Percentiles rank a stretch among this genome's conserved stretches.
Conservation (phyloP, 1,140 invertebrate species). For the Samia ricini region DNA sequence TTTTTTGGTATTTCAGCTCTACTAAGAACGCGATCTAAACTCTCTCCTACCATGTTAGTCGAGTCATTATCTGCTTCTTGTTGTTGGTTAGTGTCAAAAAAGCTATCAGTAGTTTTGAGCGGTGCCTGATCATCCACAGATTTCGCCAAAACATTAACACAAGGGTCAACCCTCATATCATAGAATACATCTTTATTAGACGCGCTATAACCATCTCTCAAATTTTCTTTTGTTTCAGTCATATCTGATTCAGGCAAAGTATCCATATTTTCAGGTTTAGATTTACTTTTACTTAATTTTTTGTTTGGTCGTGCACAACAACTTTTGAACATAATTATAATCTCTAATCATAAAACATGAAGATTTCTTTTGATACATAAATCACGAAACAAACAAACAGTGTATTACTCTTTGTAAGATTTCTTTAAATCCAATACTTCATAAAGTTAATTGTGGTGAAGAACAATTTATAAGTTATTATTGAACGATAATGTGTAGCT, state of each 20-base stretch:
- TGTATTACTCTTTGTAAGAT: not conserved
- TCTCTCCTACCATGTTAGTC: slow-evolving; percentile 40
- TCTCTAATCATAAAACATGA: slow-evolving; percentile 28
- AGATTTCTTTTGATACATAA: slow-evolving; percentile 16
- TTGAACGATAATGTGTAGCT: slow-evolving; percentile 17
- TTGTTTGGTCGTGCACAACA: slow-evolving; percentile 74
- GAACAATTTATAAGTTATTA: slow-evolving; percentile 30
- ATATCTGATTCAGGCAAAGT: slow-evolving; percentile 25
- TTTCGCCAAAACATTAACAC: not conserved
- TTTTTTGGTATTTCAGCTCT: slow-evolving; percentile 58
- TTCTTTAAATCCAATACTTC: not conserved
- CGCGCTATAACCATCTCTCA: slow-evolving; percentile 3
- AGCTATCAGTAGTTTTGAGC: slow-evolving; percentile 10
- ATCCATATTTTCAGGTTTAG: slow-evolving; percentile 58
- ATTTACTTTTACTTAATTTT: slow-evolving; percentile 70
- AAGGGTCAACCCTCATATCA: not conserved
- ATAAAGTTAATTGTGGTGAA: not conserved
- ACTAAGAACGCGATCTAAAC: slow-evolving; percentile 44
- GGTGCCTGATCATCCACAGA: slow-evolving; percentile 7
- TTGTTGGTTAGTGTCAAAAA: slow-evolving; percentile 17
- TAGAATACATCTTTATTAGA: slow-evolving; percentile 8
- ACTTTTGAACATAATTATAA: slow-evolving; percentile 77
- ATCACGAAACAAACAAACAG: not conserved
- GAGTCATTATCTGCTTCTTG: slow-evolving; percentile 37
- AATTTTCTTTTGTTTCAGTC: slow-evolving; percentile 22